These are phyloP conservation scores for Schizothorax lantsangensis DNA, from an alignment of 2,797 vertebrate genomes.

Conservation along the genomic window DNA sequence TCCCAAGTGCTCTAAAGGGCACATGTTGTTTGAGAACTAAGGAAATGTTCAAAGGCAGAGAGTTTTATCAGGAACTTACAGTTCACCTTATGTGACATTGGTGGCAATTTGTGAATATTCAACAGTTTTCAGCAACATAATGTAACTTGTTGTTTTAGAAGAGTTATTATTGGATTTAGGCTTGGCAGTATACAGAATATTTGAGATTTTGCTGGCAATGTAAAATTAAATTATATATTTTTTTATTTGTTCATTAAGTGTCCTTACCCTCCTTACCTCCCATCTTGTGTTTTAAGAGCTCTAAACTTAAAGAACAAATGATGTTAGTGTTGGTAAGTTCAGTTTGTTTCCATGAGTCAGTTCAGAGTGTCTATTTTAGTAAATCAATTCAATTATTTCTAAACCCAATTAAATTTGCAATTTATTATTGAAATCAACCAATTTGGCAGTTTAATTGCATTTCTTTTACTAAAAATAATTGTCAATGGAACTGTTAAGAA, in stretches of 20 bases:
- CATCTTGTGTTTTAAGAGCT: background rate
- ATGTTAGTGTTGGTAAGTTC: background rate
- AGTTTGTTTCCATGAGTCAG: too few relatives aligned
- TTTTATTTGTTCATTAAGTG: background rate
- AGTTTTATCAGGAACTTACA: conserved; percentile 10
- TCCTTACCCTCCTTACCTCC: background rate
- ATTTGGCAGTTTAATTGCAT: background rate
- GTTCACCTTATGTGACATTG: background rate
- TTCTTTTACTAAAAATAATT: background rate
- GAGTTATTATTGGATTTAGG: background rate
- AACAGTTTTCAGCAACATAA: background rate
- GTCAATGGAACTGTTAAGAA: background rate
- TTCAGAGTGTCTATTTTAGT: background rate
- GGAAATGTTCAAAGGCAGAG: background rate
- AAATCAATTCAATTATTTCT: background rate
- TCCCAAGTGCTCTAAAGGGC: conserved; percentile 13
- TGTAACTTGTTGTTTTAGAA: background rate
- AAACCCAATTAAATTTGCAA: background rate
- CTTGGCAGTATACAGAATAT: background rate
- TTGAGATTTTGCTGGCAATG: too few relatives aligned
- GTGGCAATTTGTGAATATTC: background rate
- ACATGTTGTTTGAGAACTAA: conserved; percentile 20
- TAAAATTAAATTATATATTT: too few relatives aligned
- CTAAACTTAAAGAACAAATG: too few relatives aligned
- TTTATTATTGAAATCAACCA: background rate